Base-by-base conservation (phyloP, 2,113 vertebrate genomes). In the Triplophysa siluroides region DNA sequence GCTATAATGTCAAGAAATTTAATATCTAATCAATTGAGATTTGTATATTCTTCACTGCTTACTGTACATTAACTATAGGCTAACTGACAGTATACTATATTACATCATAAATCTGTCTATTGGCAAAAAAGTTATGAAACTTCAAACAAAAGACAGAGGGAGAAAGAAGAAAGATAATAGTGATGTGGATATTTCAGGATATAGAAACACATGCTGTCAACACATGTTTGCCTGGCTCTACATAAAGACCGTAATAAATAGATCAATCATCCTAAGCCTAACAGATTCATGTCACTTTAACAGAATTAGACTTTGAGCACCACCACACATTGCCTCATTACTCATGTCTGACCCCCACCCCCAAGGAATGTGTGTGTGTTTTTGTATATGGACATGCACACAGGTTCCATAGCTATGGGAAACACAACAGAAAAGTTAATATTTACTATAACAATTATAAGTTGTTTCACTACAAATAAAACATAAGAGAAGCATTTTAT, bases 201-300 rank as follows among this genome's bases (percentile, higher is more conserved):
- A 79, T 68, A 82, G 85, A 85, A 87, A 86, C 78, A 85, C 79
- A 45, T 21, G 2, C 11, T 74, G 76, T 85, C 86, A 83, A 82
- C 24, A 81, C 85, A 87, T 83, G 87, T 89, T 84, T 88, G 68
- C 83, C 77, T 69, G 89, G 90, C 90, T 92, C 89, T 90, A 90
- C 88, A 87, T 91, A 91, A 92, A 91, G 84, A 84, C 87, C 87
- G 88, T 89, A 87, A 90, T 92, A 92, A 91, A 92, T 89, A 91
- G 88, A 91, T 91, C 87, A 82, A 92, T 92, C 89, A 84, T 87
- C 86, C 83, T 80, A 80, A 81, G 87, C 82, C n/a, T 84, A 86
- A 69, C 80, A 86, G 87, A 90, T 86, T 89, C 85, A 86, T 86
- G 87, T 88, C 89, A 87, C 86, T 88, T 90, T 88, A 83, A 83